Evolutionary conservation across 2,113 vertebrate genomes (phyloP).

Genomic region (Hystrix cristata): DNA sequence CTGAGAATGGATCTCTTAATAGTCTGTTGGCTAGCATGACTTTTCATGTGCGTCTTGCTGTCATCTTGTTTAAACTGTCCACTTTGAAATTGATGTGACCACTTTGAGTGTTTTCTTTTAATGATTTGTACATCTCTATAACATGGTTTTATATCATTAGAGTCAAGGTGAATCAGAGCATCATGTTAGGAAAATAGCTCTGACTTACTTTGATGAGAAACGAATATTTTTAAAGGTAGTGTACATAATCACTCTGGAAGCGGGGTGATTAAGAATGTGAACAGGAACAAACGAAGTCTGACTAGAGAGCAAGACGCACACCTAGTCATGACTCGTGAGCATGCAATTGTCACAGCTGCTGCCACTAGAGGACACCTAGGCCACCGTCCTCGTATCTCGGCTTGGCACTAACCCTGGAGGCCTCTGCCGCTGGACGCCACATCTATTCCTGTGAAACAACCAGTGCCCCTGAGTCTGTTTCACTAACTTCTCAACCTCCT

Average conservation of each 20-base stretch:
- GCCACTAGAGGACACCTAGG: not conserved
- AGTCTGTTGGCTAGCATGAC: not conserved
- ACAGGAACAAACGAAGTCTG: not conserved
- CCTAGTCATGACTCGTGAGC: not conserved
- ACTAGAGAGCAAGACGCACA: not conserved
- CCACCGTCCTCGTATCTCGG: not conserved
- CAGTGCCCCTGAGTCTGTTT: not conserved
- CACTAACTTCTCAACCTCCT: not conserved
- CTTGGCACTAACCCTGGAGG: no score
- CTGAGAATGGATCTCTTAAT: not conserved
- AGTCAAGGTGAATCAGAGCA: not conserved
- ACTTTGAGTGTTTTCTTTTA: not conserved
- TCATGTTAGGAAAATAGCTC: not conserved
- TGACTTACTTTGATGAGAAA: not conserved
- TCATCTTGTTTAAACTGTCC: not conserved
- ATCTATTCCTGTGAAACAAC: not conserved
- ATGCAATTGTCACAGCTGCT: not conserved
- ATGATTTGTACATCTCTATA: not conserved
- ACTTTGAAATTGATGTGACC: no score
- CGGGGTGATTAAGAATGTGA: not conserved
- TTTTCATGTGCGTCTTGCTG: not conserved
- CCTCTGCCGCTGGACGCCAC: not conserved
- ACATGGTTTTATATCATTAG: not conserved
- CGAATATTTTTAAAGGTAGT: not conserved
- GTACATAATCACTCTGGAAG: not conserved